Evolutionary conservation across 2,113 vertebrate genomes (phyloP).

Genomic region (Eudorcas thomsonii): DNA sequence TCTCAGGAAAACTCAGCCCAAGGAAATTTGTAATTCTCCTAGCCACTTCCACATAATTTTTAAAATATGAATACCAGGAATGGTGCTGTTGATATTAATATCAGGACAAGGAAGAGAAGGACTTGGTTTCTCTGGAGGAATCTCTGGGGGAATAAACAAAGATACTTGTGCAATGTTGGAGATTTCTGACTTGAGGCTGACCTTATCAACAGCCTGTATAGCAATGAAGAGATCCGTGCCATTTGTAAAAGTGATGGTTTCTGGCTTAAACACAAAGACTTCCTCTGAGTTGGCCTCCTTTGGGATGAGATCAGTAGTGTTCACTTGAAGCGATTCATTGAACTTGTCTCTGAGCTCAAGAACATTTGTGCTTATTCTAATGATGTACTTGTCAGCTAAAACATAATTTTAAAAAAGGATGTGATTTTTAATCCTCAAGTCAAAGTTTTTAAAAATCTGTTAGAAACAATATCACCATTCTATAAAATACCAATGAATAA

Average conservation of each 20-base stretch:
- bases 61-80: constrained; percentile 62
- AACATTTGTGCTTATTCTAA: constrained; percentile 75
- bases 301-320: constrained; percentile 67
- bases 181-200: constrained; percentile 66
- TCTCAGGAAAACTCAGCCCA: constrained; percentile 19
- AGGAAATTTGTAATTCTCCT: constrained; percentile 59
- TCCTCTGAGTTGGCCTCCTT: constrained; percentile 68
- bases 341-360: constrained; percentile 76
- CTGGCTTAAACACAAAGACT: constrained; percentile 67
- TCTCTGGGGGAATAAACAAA: constrained; percentile 58
- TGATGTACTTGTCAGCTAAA: constrained; percentile 80
- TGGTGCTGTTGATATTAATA: constrained; percentile 52
- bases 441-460: neutral
- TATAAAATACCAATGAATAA: neutral
- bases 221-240: constrained; percentile 77
- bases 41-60: constrained; percentile 73
- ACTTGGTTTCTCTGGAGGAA: neutral
- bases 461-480: neutral
- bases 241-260: constrained; percentile 61
- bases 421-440: neutral
- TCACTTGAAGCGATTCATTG: constrained; percentile 61
- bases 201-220: constrained; percentile 71
- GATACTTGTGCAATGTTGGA: constrained; percentile 79
- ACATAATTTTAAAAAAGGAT: neutral
- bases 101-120: neutral